Evolutionary conservation across 92 coral and sea anemone species (phyloP).

Genomic region (Phenganax marumi): DNA sequence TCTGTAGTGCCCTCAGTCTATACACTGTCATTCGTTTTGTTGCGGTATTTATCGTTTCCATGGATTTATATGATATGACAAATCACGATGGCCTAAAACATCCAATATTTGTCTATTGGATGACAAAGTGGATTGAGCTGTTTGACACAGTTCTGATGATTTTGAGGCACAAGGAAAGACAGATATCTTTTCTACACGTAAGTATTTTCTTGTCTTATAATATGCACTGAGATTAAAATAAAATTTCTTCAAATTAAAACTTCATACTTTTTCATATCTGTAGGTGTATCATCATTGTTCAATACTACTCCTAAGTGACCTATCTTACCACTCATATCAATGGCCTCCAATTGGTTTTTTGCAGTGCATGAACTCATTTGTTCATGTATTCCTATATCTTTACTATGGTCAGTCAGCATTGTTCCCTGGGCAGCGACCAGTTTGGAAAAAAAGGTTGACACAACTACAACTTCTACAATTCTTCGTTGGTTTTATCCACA

Average conservation of each 20-base stretch:
- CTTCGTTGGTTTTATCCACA: constrained; percentile 66
- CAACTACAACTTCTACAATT: constrained; percentile 81
- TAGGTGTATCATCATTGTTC: constrained; percentile 88
- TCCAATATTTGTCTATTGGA: constrained; percentile 66
- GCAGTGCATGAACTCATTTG: constrained; percentile 73
- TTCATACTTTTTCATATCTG: not conserved
- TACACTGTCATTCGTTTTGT: constrained; percentile 62
- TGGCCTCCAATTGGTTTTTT: constrained; percentile 80
- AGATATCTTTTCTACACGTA: constrained; percentile 84
- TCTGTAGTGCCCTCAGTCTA: constrained; percentile 83
- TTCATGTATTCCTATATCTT: constrained; percentile 82
- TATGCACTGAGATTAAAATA: not conserved
- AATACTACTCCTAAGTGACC: constrained; percentile 70
- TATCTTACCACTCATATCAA: constrained; percentile 47
- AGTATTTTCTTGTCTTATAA: constrained; percentile 27
- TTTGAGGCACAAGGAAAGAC: constrained; percentile 76
- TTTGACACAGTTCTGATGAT: constrained; percentile 86
- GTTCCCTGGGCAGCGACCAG: constrained; percentile 65
- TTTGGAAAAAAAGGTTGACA: constrained; percentile 79
- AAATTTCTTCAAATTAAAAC: not conserved
- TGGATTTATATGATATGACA: constrained; percentile 60
- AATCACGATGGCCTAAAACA: constrained; percentile 65
- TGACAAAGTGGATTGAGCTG: constrained; percentile 78
- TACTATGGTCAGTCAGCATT: constrained; percentile 88
- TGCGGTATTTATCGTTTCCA: constrained; percentile 49